Conservation (phyloP, 2,113 vertebrate species). For the Nyctibius bracteatus region DNA sequence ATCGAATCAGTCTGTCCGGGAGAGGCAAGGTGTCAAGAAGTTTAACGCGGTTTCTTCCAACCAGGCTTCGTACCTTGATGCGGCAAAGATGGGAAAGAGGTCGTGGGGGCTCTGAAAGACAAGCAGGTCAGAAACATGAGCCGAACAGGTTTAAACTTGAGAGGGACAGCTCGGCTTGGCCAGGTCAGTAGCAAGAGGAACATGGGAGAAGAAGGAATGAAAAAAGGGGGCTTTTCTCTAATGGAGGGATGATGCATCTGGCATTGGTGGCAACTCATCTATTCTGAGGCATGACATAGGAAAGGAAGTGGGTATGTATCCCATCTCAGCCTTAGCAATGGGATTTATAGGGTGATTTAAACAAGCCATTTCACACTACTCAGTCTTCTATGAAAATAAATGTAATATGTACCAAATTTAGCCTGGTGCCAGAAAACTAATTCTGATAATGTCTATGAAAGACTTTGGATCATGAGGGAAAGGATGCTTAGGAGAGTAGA, state of each 20-base stretch:
- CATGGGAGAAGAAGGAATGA: not conserved
- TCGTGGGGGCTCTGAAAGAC: slow-evolving; percentile 83
- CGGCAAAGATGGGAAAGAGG: slow-evolving; percentile 89
- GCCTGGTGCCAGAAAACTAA: not conserved
- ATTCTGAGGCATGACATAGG: not conserved
- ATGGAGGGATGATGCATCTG: not conserved
- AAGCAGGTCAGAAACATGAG: not conserved
- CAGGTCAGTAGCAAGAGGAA: not conserved
- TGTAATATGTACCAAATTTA: not conserved
- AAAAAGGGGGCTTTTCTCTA: not conserved
- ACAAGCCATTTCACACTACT: not conserved
- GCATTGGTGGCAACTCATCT: not conserved
- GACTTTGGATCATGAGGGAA: not conserved
- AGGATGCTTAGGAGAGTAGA: not conserved
- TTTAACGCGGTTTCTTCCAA: slow-evolving; percentile 80
- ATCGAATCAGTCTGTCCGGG: slow-evolving; percentile 83
- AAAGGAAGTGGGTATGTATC: not conserved
- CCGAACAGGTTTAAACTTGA: not conserved
- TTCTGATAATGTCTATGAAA: not conserved
- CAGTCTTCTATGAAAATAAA: not conserved
- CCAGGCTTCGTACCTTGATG: slow-evolving; percentile 79
- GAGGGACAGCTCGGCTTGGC: not conserved
- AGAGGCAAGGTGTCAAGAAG: slow-evolving; percentile 83
- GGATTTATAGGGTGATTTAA: not conserved
- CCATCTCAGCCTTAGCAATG: not conserved